Base-by-base conservation (phyloP, 2,888 invertebrate species). In the Phalera bucephala region DNA sequence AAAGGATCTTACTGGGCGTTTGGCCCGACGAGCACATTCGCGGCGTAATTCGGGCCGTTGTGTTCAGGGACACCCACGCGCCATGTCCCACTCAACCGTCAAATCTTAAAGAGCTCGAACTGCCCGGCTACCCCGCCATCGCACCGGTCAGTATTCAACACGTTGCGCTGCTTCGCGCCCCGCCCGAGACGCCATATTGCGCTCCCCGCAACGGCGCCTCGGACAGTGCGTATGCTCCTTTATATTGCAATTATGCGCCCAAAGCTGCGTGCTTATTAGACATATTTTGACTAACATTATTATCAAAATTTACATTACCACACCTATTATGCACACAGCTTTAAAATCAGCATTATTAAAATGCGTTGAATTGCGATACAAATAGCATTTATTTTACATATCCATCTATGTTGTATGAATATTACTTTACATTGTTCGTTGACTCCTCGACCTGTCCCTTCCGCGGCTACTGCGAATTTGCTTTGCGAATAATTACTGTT, bases 1-100 rank as follows among this genome's bases (percentile, higher is more conserved):
- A 97, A 78, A 93, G 97, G 74, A 97, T 97, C 76, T 91, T 97
- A 56, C 90, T 97, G 55, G 97, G 97, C 46, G 95, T 96, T 45
- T 97, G 97, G 97, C 97, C 97, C 6, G 97, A 97, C 82, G 97
- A 97, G 76, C 97, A 97, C 84, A 97, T 97, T 79, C 94, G 96
- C 72, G 96, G 96, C 47, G 97, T 97, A 36, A 97, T 97, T 70
- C 93, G 97, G 67, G 96, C 97, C 40, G 97, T 97, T 34, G 97
- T 97, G 42, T 97, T 97, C 91, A 92, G 97, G 64, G 97, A 97
- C 88, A 94, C 95, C 8, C 91, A 92, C 75, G 84, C 91, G 30
- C 80, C 90, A 29, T 92, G 92, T 93, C 93, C 81, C 93, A 94
- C 58, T 11, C 58, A 51, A 39, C 41, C 97, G 36, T 94, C 94